Conservation (phyloP, 2,888 invertebrate genomes). For the Malachius bipustulatus region DNA sequence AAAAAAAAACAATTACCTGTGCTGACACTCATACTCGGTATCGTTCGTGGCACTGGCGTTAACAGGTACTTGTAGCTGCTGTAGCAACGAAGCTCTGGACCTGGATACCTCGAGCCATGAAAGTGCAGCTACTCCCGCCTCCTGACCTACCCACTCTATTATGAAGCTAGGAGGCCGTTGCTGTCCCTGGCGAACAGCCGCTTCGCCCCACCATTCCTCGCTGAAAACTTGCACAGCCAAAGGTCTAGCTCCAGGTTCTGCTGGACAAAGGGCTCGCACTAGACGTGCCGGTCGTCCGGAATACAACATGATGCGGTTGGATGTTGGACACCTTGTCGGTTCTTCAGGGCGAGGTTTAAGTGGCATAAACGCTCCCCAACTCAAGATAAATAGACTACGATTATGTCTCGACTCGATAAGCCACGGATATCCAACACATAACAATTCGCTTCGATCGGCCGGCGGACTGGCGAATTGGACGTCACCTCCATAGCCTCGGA, state of each 20-base stretch:
- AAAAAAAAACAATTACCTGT: no score
- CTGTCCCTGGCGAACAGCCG: conserved; percentile 23
- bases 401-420: conserved; percentile 67
- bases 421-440: conserved; percentile 68
- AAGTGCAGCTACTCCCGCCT: conserved; percentile 64
- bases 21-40: conserved; percentile 45
- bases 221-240: conserved; percentile 67
- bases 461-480: conserved; percentile 53
- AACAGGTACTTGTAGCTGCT: conserved; percentile 43
- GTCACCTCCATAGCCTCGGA: conserved; percentile 54
- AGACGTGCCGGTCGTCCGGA: conserved; percentile 56
- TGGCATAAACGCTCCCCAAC: conserved; percentile 69
- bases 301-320: conserved; percentile 70
- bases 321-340: conserved; percentile 58
- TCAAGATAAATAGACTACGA: conserved; percentile 66
- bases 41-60: conserved; percentile 40
- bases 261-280: conserved; percentile 60
- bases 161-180: conserved; percentile 48
- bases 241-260: conserved; percentile 51
- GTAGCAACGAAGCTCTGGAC: conserved; percentile 48
- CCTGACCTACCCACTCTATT: conserved; percentile 56
- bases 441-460: conserved; percentile 46
- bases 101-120: conserved; percentile 68
- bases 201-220: conserved; percentile 58
- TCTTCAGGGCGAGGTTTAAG: conserved; percentile 49